Base-by-base conservation (phyloP, 2,113 vertebrate genomes). In the Carollia perspicillata region DNA sequence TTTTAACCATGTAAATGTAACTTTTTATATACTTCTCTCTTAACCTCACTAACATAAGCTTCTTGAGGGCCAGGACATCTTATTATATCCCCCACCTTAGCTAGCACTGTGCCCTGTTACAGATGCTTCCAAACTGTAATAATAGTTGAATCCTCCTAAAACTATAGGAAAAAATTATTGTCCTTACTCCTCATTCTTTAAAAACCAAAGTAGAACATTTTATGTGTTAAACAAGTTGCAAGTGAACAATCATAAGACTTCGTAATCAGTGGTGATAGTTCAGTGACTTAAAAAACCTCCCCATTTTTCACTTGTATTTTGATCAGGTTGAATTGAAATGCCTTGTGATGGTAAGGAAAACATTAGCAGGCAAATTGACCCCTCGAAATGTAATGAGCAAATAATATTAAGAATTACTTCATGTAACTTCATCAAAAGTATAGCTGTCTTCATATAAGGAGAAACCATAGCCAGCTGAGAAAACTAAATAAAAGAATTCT, bases 401-500 rank as follows among this genome's bases (percentile, higher is more conserved):
- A 58, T 86, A 86, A 79, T 80, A 44, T 51, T 44, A 72, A 89
- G 17, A 88, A 84, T 93, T 85, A 80, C 63, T 86, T 93, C 22
- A 28, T 44, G 44, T 71, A 33, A 83, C 83, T 84, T 88, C 44
- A 71, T 71, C 44, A 60, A 77, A 93, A 89, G n/a, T 60, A 69
- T 60, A 71, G 44, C 33, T 79, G 37, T 74, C 47, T 20, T 93
- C 28, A 33, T 86, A 28, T 49, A 92, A 89, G 90, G 37, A 92
- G 58, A 96, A 93, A 80, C 63, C 51, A 63, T 58, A 95, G 35
- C 68, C 47, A 96, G 47, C 40, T 85, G 68, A 87, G 75, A 78
- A 95, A 94, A 95, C 74, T 37, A 40, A 75, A 60, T 68, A 77
- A 84, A 80, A 71, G 2, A 94, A 53, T 92, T 80, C 83, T 92